Evolutionary conservation across 2,797 vertebrate genomes (phyloP), one percentile per base, ranked within the genome.

Genomic region (Pangasius mekongensis): DNA sequence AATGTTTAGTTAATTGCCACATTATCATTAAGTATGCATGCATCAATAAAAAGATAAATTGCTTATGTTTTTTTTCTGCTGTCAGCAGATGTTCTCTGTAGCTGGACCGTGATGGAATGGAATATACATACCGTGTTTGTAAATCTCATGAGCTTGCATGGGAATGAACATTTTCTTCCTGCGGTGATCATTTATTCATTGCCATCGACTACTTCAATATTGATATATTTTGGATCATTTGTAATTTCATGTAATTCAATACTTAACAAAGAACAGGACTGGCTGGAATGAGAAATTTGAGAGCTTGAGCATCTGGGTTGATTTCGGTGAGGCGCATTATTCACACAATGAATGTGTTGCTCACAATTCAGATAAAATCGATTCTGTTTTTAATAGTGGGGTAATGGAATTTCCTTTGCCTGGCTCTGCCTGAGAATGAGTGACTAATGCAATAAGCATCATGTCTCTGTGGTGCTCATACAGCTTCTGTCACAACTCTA

Each of bases 301-400:
- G 80, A 33, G 58, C 56, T 76, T 27, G 3, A 22, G 54, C 81
- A 66, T 62, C 56, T 49, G 43, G 33, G 47, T 89, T 85, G 89
- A 91, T 71, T 88, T 67, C 64, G 52, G n/a, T 77, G 58, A 52
- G 86, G 27, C 66, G 62, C 84, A 88, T 89, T 86, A 90, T 88
- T 89, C 71, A 83, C 30, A 36, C 49, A 86, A 91, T 86, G 74
- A 87, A 89, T 87, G 74, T 81, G 64, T 86, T 90, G 88, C 90
- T 89, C 86, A 87, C 71, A 90, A 89, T 64, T 85, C 49, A 86
- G 88, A 91, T 87, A 56, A 92, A 90, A 92, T 91, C 85, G 86
- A 84, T 89, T 88, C 85, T 88, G 89, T 91, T 90, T 91, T 92
- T 91, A 92, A 92, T 90, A 90, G 88, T 74, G 84, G 66, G 83